Conservation (phyloP, 1,140 invertebrate genomes). For the Brachionus asplanchnoidis region DNA sequence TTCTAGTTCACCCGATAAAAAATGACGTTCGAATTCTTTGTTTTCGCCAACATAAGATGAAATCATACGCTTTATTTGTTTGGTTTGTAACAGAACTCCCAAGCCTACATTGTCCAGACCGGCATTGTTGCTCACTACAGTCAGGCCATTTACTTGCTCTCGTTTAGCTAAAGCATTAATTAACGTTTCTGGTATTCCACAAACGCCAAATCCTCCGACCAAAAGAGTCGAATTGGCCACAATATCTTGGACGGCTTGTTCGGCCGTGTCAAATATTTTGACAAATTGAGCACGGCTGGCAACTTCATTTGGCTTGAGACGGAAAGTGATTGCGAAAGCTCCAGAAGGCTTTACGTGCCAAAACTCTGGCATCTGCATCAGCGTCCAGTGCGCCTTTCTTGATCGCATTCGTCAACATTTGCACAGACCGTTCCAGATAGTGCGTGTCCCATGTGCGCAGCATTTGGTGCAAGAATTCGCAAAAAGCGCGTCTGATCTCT, state of each 20-base stretch:
- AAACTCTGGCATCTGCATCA: no score
- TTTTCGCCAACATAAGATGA: slow-evolving; percentile 98
- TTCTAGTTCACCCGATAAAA: slow-evolving; percentile 81
- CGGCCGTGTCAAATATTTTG: slow-evolving; percentile 66
- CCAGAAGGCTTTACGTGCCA: slow-evolving; percentile 84
- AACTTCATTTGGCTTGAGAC: slow-evolving; percentile 62
- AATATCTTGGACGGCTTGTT: slow-evolving; percentile 80
- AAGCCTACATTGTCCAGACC: slow-evolving; percentile 91
- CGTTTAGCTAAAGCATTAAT: slow-evolving; percentile 75
- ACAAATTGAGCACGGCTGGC: slow-evolving; percentile 41
- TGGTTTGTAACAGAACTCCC: slow-evolving; percentile 76
- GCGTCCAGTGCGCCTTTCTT: no score
- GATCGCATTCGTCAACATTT: slow-evolving; percentile 73
- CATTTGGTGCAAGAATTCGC: slow-evolving; percentile 77
- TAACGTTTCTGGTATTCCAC: slow-evolving; percentile 96
- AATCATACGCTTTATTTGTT: slow-evolving; percentile 84
- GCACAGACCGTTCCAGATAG: slow-evolving; percentile 74
- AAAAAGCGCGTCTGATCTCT: slow-evolving; percentile 71
- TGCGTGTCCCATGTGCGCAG: slow-evolving; percentile 77
- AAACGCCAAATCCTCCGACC: slow-evolving; percentile 92
- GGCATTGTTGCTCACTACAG: slow-evolving; percentile 93
- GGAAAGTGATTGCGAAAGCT: slow-evolving; percentile 84
- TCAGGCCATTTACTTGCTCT: slow-evolving; percentile 71
- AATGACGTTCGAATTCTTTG: slow-evolving; percentile 90
- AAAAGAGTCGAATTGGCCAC: slow-evolving; percentile 77